A percentile compares a stretch with the other conserved stretches of the same genome.
These are phyloP conservation scores for Xestia c-nigrum DNA, from an alignment of 2,888 invertebrate species.

Conservation along the genomic window DNA sequence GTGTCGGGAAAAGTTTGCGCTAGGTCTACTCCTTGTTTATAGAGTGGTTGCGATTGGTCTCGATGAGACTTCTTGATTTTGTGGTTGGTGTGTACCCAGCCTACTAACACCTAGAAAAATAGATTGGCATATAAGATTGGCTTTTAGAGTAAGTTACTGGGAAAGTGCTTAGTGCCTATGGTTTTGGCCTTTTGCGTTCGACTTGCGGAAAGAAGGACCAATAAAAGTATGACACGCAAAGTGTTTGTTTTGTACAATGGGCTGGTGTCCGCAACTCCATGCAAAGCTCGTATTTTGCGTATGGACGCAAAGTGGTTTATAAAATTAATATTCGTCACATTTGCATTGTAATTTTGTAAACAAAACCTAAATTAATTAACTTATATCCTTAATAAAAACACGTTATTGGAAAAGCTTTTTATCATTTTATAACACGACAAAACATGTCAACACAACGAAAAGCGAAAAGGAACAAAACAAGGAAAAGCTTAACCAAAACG, in stretches of 20 bases:
- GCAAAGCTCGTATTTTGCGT: too few relatives aligned
- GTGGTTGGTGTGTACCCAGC: slow-evolving; percentile 4
- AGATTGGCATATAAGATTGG: background rate
- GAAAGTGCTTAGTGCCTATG: background rate
- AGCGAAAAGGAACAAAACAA: slow-evolving; percentile 8
- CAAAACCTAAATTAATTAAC: background rate
- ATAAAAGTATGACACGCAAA: too few relatives aligned
- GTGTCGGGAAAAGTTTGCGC: slow-evolving; percentile 56
- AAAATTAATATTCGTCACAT: too few relatives aligned
- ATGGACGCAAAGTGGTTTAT: too few relatives aligned
- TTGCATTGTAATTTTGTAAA: background rate
- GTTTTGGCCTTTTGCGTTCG: background rate
- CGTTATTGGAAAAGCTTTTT: background rate
- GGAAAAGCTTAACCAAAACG: slow-evolving; percentile 20
- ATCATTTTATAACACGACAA: background rate
- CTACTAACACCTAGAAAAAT: background rate
- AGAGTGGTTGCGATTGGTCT: slow-evolving; percentile 48
- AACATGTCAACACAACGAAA: background rate
- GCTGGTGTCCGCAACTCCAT: too few relatives aligned
- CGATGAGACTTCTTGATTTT: slow-evolving; percentile 29
- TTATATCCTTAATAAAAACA: background rate
- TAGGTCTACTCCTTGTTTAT: slow-evolving; percentile 58
- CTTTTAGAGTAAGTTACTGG: background rate
- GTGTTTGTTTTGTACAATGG: too few relatives aligned
- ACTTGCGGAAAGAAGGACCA: background rate